A percentile compares a stretch with the other conserved stretches of the same genome.
These are phyloP conservation scores for Caenorhabditis inopinata DNA, from an alignment of 1,140 invertebrate genomes.

Conservation along the genomic window DNA sequence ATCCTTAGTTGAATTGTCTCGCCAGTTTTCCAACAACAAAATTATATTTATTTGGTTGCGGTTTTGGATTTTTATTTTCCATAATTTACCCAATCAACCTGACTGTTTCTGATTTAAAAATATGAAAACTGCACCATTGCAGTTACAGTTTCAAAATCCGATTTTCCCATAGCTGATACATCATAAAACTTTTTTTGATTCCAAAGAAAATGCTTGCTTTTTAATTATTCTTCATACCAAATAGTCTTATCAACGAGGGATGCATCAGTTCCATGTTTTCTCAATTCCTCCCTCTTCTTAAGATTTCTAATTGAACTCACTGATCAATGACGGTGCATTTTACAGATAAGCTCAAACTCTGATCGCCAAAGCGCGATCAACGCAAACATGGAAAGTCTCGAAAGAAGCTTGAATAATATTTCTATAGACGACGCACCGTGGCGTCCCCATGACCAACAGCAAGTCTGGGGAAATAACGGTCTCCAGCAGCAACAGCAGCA, in stretches of 20 bases:
- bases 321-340: neutral
- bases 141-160: no score
- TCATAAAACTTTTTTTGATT: no score
- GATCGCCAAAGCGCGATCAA: slow-evolving; percentile 17
- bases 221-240: neutral
- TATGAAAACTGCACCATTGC: no score
- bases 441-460: slow-evolving; percentile 10
- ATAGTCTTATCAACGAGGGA: neutral
- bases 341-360: slow-evolving; percentile 14
- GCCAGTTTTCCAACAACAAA: no score
- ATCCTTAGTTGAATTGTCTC: no score
- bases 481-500: neutral
- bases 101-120: no score
- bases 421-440: slow-evolving; percentile 25
- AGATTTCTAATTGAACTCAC: no score
- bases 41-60: no score
- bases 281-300: neutral
- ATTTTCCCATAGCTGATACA: no score
- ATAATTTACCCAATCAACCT: no score
- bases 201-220: no score
- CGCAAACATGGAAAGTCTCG: slow-evolving; percentile 15
- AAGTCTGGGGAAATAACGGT: neutral
- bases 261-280: neutral
- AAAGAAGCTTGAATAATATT: slow-evolving; percentile 16
- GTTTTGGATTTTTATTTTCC: no score